A percentile compares a stretch with the other conserved stretches of the same genome.
Evolutionary conservation across 2,113 vertebrate species (phyloP).

Genomic region (Xyliphius kryptos): DNA sequence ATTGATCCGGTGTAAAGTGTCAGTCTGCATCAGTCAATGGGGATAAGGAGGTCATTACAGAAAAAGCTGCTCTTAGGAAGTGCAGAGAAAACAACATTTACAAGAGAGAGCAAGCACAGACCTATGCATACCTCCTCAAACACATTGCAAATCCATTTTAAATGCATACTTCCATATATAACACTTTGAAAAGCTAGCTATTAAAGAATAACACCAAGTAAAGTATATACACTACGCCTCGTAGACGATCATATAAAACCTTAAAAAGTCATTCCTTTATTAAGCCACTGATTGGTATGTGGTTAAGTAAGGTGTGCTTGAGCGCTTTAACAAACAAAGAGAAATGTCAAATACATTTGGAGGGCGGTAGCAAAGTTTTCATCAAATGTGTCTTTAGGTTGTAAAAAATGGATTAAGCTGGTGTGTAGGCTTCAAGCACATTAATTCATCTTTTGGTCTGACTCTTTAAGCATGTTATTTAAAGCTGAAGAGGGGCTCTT

Average conservation of each 20-base stretch:
- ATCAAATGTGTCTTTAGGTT: conserved; percentile 34
- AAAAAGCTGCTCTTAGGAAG: conserved; percentile 37
- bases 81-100: no score
- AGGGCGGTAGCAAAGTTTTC: conserved; percentile 24
- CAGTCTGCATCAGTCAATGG: conserved; percentile 38
- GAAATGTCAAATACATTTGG: conserved; percentile 21
- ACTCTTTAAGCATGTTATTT: conserved; percentile 36
- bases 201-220: conserved; percentile 12
- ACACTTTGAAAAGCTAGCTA: not conserved
- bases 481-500: conserved; percentile 30
- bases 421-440: conserved; percentile 31
- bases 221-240: conserved; percentile 11
- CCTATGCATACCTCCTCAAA: not conserved
- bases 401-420: conserved; percentile 29
- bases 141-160: not conserved
- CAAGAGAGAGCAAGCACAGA: no score
- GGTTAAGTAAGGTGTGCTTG: conserved; percentile 21
- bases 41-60: conserved; percentile 43
- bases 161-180: not conserved
- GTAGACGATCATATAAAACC: conserved; percentile 7
- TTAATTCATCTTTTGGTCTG: conserved; percentile 34
- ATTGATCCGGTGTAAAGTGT: conserved; percentile 46
- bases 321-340: conserved; percentile 27
- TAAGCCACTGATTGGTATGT: conserved; percentile 15
- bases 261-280: conserved; percentile 25